These are phyloP conservation scores for Serrognathus titanus DNA, from an alignment of 2,888 invertebrate species.

Conservation along the genomic window DNA sequence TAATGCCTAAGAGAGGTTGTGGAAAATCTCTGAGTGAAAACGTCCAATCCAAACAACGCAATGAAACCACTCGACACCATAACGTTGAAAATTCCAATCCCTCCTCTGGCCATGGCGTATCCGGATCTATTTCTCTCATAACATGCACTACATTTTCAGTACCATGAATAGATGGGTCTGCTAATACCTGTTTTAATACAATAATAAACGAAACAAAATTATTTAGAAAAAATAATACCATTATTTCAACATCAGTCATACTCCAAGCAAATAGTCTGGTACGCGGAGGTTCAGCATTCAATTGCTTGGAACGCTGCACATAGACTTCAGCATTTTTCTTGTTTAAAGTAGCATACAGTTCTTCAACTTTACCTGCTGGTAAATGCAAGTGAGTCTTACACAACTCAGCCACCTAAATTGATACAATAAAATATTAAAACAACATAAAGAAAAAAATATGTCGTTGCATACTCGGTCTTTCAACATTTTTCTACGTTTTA, in stretches of 20 bases:
- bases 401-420: slow-evolving; percentile 62
- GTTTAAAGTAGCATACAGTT: slow-evolving; percentile 80
- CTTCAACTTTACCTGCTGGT: slow-evolving; percentile 84
- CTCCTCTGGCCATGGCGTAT: slow-evolving; percentile 90
- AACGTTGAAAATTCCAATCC: slow-evolving; percentile 83
- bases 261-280: slow-evolving; percentile 84
- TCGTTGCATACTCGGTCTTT: slow-evolving; percentile 68
- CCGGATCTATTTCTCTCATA: slow-evolving; percentile 80
- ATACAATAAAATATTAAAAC: slow-evolving; percentile 5
- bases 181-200: slow-evolving; percentile 52
- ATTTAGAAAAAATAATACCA: slow-evolving; percentile 33
- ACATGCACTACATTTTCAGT: slow-evolving; percentile 67
- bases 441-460: slow-evolving; percentile 3
- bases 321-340: slow-evolving; percentile 95
- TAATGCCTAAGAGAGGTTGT: slow-evolving; percentile 83
- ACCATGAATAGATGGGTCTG: slow-evolving; percentile 85
- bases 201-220: neutral
- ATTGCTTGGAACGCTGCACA: slow-evolving; percentile 80
- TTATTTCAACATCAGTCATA: slow-evolving; percentile 68
- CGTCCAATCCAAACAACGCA: slow-evolving; percentile 82
- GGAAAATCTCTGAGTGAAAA: slow-evolving; percentile 92
- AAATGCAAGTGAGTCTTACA: slow-evolving; percentile 79
- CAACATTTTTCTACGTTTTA: slow-evolving; percentile 83
- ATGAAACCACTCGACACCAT: slow-evolving; percentile 87
- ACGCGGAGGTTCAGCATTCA: slow-evolving; percentile 59